These are phyloP conservation scores for Lepidostoma basale DNA, from an alignment of 1,140 invertebrate genomes.

Conservation along the genomic window DNA sequence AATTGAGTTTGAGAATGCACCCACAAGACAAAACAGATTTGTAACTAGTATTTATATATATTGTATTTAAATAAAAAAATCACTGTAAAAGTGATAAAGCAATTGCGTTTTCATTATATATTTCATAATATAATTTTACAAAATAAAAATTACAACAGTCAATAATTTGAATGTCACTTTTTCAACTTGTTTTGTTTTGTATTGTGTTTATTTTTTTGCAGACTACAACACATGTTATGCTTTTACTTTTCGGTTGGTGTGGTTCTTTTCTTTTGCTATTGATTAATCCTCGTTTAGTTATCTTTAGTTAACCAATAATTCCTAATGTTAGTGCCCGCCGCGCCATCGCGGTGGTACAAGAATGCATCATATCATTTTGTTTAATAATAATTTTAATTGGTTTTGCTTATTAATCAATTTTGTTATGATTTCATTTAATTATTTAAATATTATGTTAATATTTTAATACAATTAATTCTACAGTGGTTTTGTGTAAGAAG, in stretches of 20 bases:
- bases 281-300: neutral
- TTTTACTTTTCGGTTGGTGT: neutral
- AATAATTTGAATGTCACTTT: no score
- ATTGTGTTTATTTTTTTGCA: neutral
- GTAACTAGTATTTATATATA: no score
- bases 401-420: slow-evolving; percentile 26
- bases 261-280: slow-evolving; percentile 6
- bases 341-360: slow-evolving; percentile 50
- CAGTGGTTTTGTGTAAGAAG: neutral
- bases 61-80: no score
- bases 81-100: no score
- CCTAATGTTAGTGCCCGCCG: slow-evolving; percentile 30
- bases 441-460: neutral
- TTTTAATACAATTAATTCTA: neutral
- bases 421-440: neutral
- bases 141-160: no score
- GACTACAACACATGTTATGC: neutral
- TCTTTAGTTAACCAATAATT: neutral
- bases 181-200: no score
- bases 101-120: no score
- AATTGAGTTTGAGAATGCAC: no score
- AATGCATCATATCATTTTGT: slow-evolving; percentile 65
- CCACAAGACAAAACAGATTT: no score
- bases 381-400: slow-evolving; percentile 50
- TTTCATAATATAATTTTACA: no score